phyloP scores from a whole-genome alignment of 2,888 invertebrate species.

The Parnassius smintheus region DNA sequence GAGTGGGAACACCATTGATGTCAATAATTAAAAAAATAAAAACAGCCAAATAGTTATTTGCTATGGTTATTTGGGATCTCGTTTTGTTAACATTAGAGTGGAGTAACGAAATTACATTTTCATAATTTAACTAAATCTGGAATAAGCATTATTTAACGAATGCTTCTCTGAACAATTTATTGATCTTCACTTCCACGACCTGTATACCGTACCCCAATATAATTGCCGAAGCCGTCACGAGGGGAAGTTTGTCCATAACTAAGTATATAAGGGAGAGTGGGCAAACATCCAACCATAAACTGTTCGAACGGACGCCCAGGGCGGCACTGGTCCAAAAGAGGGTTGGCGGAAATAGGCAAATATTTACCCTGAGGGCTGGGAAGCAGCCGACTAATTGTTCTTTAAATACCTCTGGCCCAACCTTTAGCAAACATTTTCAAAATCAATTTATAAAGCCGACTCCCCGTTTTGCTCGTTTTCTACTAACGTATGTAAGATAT shows the following conservation, averaged over 20 bases:
- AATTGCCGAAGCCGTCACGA: conserved; percentile 46
- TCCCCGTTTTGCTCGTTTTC: conserved; percentile 55
- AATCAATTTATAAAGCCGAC: conserved; percentile 72
- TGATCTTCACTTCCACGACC: conserved; percentile 12
- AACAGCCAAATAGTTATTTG: too few relatives aligned
- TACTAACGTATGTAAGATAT: background rate
- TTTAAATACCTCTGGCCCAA: conserved; percentile 76
- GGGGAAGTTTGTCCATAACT: conserved; percentile 57
- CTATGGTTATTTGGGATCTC: too few relatives aligned
- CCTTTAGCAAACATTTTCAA: conserved; percentile 70
- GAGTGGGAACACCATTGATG: too few relatives aligned
- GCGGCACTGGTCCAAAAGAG: conserved; percentile 66
- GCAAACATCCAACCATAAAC: conserved; percentile 72
- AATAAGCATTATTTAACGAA: too few relatives aligned
- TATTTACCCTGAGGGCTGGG: conserved; percentile 73
- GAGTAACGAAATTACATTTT: too few relatives aligned
- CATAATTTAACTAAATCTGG: too few relatives aligned
- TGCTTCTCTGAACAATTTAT: background rate
- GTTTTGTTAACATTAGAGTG: too few relatives aligned
- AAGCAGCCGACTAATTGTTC: conserved; percentile 78
- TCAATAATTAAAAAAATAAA: too few relatives aligned
- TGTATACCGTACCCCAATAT: conserved; percentile 31
- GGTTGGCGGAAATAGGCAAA: conserved; percentile 78
- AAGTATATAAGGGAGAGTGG: conserved; percentile 64
- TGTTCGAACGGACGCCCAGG: conserved; percentile 63